Evolutionary conservation across 1,140 invertebrate species (phyloP).

Genomic region (Calephelis virginiensis): DNA sequence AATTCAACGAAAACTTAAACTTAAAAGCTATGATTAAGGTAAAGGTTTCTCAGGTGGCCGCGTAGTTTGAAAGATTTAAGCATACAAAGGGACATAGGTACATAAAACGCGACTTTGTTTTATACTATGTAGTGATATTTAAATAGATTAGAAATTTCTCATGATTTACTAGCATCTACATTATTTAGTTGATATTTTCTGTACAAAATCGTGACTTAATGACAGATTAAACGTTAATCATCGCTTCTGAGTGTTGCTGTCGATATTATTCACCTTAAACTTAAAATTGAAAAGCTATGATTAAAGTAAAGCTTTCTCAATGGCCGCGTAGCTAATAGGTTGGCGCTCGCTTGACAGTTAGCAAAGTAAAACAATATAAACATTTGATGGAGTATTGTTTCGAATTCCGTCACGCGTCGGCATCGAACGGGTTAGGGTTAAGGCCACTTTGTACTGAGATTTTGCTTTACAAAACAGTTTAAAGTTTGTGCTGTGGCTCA

Average conservation of each 20-base stretch:
- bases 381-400: slow-evolving; percentile 18
- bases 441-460: not conserved
- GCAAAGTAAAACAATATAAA: slow-evolving; percentile 16
- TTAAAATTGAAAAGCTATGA: slow-evolving; percentile 7
- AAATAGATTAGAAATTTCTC: too few relatives aligned
- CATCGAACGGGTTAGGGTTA: slow-evolving; percentile 6
- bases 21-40: not conserved
- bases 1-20: not conserved
- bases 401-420: slow-evolving; percentile 13
- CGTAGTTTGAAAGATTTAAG: not conserved
- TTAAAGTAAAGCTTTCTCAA: slow-evolving; percentile 2
- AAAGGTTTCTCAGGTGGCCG: slow-evolving; percentile 5
- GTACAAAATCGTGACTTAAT: too few relatives aligned
- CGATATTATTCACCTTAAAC: not conserved
- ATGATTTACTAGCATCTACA: too few relatives aligned
- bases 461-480: not conserved
- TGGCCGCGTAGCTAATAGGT: slow-evolving; percentile 1
- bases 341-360: slow-evolving; percentile 10
- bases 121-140: too few relatives aligned
- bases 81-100: too few relatives aligned
- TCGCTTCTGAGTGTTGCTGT: too few relatives aligned
- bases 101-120: too few relatives aligned
- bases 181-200: too few relatives aligned
- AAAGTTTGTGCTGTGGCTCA: too few relatives aligned
- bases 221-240: too few relatives aligned